A percentile compares a stretch with the other conserved stretches of the same genome.
Evolutionary conservation across 2,797 vertebrate genomes (phyloP).

Genomic region (Lutjanus argentimaculatus): DNA sequence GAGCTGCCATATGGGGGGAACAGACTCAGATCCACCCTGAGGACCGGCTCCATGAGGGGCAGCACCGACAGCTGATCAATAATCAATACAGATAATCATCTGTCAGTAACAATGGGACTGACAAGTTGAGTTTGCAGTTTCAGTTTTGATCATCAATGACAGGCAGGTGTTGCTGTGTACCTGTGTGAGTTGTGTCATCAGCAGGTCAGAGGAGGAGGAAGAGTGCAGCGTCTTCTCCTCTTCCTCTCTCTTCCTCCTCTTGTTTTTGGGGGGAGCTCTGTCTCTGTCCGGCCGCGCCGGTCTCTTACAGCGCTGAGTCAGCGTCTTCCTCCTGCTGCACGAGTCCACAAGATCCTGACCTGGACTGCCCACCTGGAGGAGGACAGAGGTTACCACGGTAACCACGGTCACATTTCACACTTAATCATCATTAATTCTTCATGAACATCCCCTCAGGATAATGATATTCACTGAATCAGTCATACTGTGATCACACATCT

Average conservation of each 20-base stretch:
- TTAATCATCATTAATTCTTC: no score
- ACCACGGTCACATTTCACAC: no score
- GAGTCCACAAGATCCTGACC: constrained; percentile 71
- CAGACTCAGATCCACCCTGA: constrained; percentile 93
- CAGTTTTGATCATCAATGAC: no score
- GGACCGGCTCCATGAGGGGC: constrained; percentile 96
- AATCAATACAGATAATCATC: background rate
- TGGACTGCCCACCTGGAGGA: constrained; percentile 45
- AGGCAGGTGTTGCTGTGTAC: constrained; percentile 44
- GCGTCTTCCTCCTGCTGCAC: constrained; percentile 87
- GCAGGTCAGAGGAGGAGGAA: constrained; percentile 81
- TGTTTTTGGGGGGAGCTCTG: constrained; percentile 83
- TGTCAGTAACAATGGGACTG: no score
- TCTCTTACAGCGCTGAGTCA: constrained; percentile 86
- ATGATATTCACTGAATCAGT: no score
- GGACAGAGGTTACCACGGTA: background rate
- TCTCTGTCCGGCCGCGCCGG: constrained; percentile 76
- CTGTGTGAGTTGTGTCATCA: constrained; percentile 88
- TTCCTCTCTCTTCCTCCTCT: constrained; percentile 94
- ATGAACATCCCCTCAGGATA: no score
- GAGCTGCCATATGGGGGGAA: constrained; percentile 95
- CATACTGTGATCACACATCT: no score
- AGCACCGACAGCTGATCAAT: constrained; percentile 89
- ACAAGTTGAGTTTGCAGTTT: no score
- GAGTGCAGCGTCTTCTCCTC: constrained; percentile 87